These are phyloP conservation scores for Acleris literana DNA, from an alignment of 2,888 invertebrate genomes.

Conservation along the genomic window DNA sequence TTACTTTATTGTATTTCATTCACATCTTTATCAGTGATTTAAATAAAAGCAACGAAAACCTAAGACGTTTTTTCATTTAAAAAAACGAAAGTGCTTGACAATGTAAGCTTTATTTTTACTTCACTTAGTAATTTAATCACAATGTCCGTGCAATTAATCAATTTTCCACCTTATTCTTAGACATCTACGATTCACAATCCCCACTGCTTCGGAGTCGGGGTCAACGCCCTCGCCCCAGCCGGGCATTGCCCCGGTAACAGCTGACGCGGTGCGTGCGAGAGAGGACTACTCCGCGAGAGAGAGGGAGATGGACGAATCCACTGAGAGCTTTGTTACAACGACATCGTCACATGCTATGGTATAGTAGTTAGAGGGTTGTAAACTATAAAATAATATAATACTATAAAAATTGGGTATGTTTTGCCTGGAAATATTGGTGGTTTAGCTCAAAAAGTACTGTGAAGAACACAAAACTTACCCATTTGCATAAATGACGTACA, in stretches of 20 bases:
- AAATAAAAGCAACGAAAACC: no score
- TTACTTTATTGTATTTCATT: no score
- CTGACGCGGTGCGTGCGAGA: constrained; percentile 41
- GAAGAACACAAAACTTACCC: no score
- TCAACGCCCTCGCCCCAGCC: constrained; percentile 59
- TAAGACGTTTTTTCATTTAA: no score
- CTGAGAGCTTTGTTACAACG: constrained; percentile 54
- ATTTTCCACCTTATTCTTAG: constrained; percentile 47
- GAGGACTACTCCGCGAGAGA: constrained; percentile 41
- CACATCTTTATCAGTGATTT: no score
- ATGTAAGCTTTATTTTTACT: no score
- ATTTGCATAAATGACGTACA: no score
- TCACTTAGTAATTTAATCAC: neutral
- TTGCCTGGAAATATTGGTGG: no score
- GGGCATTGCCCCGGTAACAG: constrained; percentile 3
- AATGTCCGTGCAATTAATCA: constrained; percentile 5
- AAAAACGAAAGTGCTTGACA: no score
- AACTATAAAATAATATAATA: no score
- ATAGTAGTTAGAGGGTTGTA: neutral
- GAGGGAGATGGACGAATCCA: constrained; percentile 43
- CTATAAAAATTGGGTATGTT: no score
- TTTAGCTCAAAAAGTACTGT: no score
- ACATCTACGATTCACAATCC: constrained; percentile 74
- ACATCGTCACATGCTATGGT: constrained; percentile 47
- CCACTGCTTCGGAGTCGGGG: constrained; percentile 64